phyloP scores from a whole-genome alignment of 2,113 vertebrate species.

The Eolophus roseicapilla region DNA sequence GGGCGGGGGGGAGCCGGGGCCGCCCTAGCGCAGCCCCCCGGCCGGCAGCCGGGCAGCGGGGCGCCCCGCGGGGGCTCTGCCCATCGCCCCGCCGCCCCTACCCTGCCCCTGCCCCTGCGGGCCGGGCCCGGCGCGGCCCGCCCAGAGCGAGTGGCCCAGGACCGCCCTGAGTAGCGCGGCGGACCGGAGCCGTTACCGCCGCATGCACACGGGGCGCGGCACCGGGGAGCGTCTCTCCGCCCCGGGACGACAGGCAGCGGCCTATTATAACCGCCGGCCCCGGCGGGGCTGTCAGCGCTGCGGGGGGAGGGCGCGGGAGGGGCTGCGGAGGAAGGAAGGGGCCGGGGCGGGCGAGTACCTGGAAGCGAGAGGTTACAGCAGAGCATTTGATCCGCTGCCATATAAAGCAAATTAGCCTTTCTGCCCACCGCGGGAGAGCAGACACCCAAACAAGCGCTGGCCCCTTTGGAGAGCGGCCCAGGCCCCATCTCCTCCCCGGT shows the following conservation, averaged over 20 bases:
- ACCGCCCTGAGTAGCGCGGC: not conserved
- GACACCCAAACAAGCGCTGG: not conserved
- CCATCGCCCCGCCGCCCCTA: too few relatives aligned
- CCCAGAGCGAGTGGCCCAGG: not conserved
- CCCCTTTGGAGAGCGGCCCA: not conserved
- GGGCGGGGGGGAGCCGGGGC: not conserved
- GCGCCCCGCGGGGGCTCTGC: too few relatives aligned
- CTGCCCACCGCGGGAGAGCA: not conserved
- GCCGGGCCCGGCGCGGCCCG: not conserved
- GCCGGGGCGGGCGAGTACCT: constrained; percentile 9
- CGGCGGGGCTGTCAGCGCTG: not conserved
- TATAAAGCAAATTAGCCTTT: not conserved
- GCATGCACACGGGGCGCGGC: constrained; percentile 12
- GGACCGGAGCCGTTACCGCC: not conserved
- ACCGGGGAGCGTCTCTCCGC: constrained; percentile 36
- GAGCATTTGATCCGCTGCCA: not conserved
- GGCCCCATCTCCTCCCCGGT: too few relatives aligned
- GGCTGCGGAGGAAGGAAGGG: not conserved
- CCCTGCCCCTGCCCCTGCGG: too few relatives aligned
- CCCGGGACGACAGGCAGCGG: not conserved
- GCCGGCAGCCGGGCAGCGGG: too few relatives aligned
- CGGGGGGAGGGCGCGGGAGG: not conserved
- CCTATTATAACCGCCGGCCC: constrained; percentile 45
- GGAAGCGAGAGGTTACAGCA: not conserved
- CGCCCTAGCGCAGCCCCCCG: not conserved